Evolutionary conservation across 2,797 vertebrate species (phyloP).

Genomic region (Schizopygopsis pylzovi): DNA sequence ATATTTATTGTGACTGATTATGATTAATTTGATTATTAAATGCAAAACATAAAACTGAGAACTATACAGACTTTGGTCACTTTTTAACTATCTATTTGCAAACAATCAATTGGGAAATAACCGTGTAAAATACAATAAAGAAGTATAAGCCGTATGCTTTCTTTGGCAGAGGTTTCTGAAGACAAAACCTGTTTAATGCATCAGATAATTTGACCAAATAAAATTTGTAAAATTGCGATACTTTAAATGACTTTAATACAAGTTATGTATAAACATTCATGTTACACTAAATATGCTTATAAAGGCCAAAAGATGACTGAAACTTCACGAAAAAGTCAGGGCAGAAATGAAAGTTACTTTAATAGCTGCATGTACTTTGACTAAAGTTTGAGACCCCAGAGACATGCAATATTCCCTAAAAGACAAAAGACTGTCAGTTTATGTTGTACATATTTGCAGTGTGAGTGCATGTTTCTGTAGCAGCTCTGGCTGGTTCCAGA

Average conservation of each 20-base stretch:
- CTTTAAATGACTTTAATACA: not conserved
- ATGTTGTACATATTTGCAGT: not conserved
- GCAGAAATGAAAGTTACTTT: not conserved
- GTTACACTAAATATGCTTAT: not conserved
- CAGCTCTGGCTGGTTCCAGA: not conserved
- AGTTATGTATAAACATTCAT: not conserved
- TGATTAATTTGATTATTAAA: not conserved
- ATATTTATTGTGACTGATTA: not conserved
- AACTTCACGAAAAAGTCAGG: not conserved
- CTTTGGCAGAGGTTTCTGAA: not conserved
- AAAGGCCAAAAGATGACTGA: not conserved
- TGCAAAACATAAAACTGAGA: not conserved
- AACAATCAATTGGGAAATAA: not conserved
- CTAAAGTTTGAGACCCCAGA: not conserved
- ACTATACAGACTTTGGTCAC: constrained; percentile 5
- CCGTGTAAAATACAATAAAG: not conserved
- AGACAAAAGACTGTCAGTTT: not conserved
- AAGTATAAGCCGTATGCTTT: not conserved
- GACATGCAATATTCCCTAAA: not conserved
- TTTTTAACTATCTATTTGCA: not conserved
- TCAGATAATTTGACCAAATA: not conserved
- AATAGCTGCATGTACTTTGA: not conserved
- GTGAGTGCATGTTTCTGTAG: not conserved
- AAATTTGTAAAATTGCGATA: not conserved
- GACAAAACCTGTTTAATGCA: not conserved